Conservation (phyloP, 2,888 invertebrate genomes). For the Platerodrilus igneus region DNA sequence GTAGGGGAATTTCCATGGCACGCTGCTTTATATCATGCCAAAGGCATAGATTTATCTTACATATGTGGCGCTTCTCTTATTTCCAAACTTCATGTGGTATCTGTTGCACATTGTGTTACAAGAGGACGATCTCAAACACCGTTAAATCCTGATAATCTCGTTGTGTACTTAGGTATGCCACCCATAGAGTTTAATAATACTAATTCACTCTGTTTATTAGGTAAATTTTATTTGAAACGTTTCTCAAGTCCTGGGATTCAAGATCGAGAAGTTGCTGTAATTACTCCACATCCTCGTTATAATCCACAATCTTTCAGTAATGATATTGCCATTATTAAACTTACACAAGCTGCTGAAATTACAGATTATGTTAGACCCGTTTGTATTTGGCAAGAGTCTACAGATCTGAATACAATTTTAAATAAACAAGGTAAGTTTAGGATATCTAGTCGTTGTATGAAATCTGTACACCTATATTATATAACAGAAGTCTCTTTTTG, state of each 20-base stretch:
- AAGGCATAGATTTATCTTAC: conserved; percentile 40
- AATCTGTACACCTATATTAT: background rate
- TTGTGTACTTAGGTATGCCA: conserved; percentile 39
- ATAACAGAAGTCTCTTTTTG: background rate
- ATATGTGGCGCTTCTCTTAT: conserved; percentile 43
- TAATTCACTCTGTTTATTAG: too few relatives aligned
- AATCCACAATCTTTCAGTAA: conserved; percentile 37
- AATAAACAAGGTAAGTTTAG: conserved; percentile 32
- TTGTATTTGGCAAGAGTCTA: conserved; percentile 39
- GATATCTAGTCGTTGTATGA: background rate
- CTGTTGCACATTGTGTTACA: conserved; percentile 45
- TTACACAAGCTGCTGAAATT: conserved; percentile 34
- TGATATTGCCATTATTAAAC: conserved; percentile 42
- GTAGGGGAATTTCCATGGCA: conserved; percentile 69
- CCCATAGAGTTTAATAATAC: too few relatives aligned
- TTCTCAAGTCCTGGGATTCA: conserved; percentile 44
- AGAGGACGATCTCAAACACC: conserved; percentile 31
- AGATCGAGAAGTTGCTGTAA: conserved; percentile 38
- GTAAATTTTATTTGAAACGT: conserved; percentile 42
- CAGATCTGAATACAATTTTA: conserved; percentile 31
- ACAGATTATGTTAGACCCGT: conserved; percentile 43
- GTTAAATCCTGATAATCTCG: conserved; percentile 34
- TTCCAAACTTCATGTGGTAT: conserved; percentile 36
- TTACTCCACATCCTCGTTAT: conserved; percentile 40
- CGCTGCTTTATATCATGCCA: conserved; percentile 58